Percentiles rank a stretch among this genome's conserved stretches.
Conservation (phyloP, 2,888 invertebrate genomes). For the Hybos culiciformis region DNA sequence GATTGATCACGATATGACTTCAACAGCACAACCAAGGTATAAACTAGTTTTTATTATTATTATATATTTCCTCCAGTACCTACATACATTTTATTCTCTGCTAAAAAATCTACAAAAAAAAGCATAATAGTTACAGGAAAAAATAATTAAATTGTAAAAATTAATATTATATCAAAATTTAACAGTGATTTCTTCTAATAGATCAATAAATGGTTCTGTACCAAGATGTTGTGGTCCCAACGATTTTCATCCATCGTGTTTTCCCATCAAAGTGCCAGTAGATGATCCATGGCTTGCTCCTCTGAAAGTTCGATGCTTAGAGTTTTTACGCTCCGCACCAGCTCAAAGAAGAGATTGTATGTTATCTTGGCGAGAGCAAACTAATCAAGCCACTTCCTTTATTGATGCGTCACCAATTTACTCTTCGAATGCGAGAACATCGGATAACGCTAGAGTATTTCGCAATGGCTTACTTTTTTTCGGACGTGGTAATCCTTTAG, state of each 20-base stretch:
- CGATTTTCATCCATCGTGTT: conserved; percentile 68
- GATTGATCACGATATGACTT: conserved; percentile 75
- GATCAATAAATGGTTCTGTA: conserved; percentile 59
- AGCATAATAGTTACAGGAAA: no score
- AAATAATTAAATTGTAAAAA: not conserved
- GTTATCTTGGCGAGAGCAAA: conserved; percentile 70
- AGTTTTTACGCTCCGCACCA: conserved; percentile 70
- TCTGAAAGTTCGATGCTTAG: conserved; percentile 60
- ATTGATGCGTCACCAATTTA: conserved; percentile 74
- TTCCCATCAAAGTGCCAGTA: conserved; percentile 61
- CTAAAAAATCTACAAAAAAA: not conserved
- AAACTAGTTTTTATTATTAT: no score
- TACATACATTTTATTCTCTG: not conserved
- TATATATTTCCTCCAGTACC: not conserved
- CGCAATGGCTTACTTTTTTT: conserved; percentile 55
- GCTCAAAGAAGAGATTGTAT: conserved; percentile 67
- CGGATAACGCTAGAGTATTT: conserved; percentile 60
- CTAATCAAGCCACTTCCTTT: conserved; percentile 70
- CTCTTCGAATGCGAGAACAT: conserved; percentile 57
- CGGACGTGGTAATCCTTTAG: conserved; percentile 51
- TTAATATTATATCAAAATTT: not conserved
- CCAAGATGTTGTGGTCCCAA: conserved; percentile 54
- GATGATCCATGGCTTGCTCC: conserved; percentile 60
- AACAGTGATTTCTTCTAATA: conserved; percentile 10
- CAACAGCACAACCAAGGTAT: conserved; percentile 57